Percentiles rank a stretch among this genome's conserved stretches.
Conservation (phyloP, 1,140 invertebrate genomes). For the Halesus radiatus region DNA sequence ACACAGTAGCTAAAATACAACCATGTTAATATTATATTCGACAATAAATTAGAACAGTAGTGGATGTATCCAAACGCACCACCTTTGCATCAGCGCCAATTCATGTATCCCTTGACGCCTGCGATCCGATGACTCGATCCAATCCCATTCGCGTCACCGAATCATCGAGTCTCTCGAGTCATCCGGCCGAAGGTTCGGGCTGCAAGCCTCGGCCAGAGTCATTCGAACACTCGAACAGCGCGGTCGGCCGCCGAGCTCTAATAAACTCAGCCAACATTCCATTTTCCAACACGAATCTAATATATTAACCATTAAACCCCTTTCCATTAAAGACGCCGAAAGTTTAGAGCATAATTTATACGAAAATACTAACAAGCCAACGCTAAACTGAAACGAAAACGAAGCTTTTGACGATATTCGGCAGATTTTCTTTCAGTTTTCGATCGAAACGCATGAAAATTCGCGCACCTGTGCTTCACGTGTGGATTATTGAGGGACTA, state of each 20-base stretch:
- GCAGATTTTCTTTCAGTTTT: slow-evolving; percentile 17
- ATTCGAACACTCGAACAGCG: slow-evolving; percentile 39
- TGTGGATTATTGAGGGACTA: slow-evolving; percentile 19
- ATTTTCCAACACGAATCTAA: slow-evolving; percentile 31
- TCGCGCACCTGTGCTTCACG: slow-evolving; percentile 20
- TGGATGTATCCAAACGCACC: neutral
- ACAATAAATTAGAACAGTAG: neutral
- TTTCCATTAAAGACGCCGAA: neutral
- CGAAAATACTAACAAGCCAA: slow-evolving; percentile 1
- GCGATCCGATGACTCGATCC: slow-evolving; percentile 5
- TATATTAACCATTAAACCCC: neutral
- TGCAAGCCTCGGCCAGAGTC: slow-evolving; percentile 35
- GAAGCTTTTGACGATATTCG: slow-evolving; percentile 22
- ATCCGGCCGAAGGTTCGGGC: slow-evolving; percentile 53
- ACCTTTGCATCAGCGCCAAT: slow-evolving; percentile 2
- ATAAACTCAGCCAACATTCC: slow-evolving; percentile 20
- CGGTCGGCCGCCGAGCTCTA: slow-evolving; percentile 47
- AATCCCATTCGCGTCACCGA: too few relatives aligned
- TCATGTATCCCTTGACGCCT: neutral
- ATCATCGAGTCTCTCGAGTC: neutral
- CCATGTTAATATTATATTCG: too few relatives aligned
- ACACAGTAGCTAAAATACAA: too few relatives aligned
- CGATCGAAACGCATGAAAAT: slow-evolving; percentile 14
- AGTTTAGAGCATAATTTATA: neutral
- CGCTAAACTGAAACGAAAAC: slow-evolving; percentile 26